Evolutionary conservation across 2,888 invertebrate species (phyloP).

Genomic region (Idaea aversata): DNA sequence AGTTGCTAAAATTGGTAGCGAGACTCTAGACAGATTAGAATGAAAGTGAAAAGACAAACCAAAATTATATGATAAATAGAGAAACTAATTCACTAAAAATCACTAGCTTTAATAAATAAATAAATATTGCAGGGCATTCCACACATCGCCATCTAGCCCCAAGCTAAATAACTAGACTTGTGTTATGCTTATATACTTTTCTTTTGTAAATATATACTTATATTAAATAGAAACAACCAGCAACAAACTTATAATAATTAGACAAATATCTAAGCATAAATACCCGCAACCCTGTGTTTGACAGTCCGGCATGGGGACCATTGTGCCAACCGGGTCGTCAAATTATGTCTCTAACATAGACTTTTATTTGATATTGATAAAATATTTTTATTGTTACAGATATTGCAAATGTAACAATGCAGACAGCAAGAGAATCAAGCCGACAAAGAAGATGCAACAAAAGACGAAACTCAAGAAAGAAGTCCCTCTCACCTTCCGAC

Average conservation of each 20-base stretch:
- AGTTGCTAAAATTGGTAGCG: background rate
- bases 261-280: too few species aligned
- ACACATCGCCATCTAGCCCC: too few species aligned
- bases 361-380: background rate
- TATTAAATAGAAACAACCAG: too few species aligned
- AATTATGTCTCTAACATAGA: background rate
- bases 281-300: too few species aligned
- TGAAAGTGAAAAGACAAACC: background rate
- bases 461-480: conserved; percentile 74
- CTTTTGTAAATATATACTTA: too few species aligned
- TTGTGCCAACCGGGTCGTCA: too few species aligned
- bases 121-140: too few species aligned
- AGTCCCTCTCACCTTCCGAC: conserved; percentile 74
- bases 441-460: conserved; percentile 72
- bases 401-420: conserved; percentile 68
- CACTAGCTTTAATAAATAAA: too few species aligned
- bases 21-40: background rate
- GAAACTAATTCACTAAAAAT: background rate
- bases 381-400: conserved; percentile 49
- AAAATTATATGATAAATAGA: background rate
- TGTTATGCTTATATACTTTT: too few species aligned
- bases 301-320: too few species aligned
- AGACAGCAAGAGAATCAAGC: conserved; percentile 68
- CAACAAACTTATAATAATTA: too few species aligned
- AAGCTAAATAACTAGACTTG: too few species aligned